These are phyloP conservation scores for Pecten maximus DNA, from an alignment of 2,888 invertebrate species.

Conservation along the genomic window DNA sequence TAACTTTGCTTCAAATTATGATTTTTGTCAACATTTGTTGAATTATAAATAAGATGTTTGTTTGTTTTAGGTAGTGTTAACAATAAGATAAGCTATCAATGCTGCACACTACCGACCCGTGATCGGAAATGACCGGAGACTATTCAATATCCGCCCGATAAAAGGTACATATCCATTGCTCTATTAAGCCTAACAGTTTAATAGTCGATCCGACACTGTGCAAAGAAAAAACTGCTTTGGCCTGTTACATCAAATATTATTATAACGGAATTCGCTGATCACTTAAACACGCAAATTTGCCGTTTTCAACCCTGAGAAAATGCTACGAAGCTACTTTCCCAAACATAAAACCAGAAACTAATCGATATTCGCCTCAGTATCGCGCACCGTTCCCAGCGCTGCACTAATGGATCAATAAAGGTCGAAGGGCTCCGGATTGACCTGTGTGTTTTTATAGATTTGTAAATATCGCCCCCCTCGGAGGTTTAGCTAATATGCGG, in stretches of 20 bases:
- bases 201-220: neutral
- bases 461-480: conserved; percentile 34
- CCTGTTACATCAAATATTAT: conserved; percentile 24
- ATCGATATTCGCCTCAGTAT: neutral
- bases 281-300: neutral
- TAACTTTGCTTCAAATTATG: neutral
- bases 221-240: conserved; percentile 17
- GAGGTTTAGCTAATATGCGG: conserved; percentile 4
- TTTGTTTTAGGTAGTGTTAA: neutral
- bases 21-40: neutral
- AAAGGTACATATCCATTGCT: neutral
- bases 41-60: neutral
- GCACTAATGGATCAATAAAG: neutral
- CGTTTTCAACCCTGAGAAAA: conserved; percentile 15
- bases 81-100: neutral
- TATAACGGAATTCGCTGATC: conserved; percentile 30
- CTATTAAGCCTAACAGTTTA: neutral
- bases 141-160: neutral
- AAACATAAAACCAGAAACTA: neutral
- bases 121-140: neutral
- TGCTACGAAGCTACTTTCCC: conserved; percentile 32
- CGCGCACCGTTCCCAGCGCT: neutral
- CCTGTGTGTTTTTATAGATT: conserved; percentile 31
- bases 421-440: conserved; percentile 35
- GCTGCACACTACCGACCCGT: neutral